Percentiles rank a stretch among this genome's conserved stretches.
Conservation (phyloP, 2,888 invertebrate species). For the Lymantria dispar region DNA sequence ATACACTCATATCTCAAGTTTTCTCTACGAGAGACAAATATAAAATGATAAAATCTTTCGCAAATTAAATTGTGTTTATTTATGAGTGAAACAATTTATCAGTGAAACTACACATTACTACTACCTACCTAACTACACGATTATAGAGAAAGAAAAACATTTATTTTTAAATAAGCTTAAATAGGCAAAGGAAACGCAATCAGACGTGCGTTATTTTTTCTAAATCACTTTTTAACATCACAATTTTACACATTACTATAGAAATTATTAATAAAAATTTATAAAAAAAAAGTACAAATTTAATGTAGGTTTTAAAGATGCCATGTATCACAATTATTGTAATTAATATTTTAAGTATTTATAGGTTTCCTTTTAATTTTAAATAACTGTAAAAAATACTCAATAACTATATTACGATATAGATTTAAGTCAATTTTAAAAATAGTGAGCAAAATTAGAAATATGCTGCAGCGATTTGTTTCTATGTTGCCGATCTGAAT, state of each 20-base stretch:
- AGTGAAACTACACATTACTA: too few relatives aligned
- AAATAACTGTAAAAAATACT: slow-evolving; percentile 28
- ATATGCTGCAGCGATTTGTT: too few relatives aligned
- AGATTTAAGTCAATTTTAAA: too few relatives aligned
- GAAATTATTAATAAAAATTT: slow-evolving; percentile 22
- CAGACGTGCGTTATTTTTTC: not conserved
- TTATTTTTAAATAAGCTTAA: not conserved
- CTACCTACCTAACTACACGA: too few relatives aligned
- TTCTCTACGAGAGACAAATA: too few relatives aligned
- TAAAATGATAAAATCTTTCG: too few relatives aligned
- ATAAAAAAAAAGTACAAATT: slow-evolving; percentile 58
- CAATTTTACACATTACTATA: slow-evolving; percentile 23
- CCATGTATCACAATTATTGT: slow-evolving; percentile 52
- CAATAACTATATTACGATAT: not conserved
- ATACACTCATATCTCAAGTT: too few relatives aligned
- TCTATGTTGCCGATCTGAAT: too few relatives aligned
- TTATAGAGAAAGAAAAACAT: not conserved
- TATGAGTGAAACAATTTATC: too few relatives aligned
- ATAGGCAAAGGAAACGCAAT: not conserved
- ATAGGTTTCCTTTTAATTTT: slow-evolving; percentile 20
- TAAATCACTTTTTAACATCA: slow-evolving; percentile 27
- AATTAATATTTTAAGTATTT: slow-evolving; percentile 20
- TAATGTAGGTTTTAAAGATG: slow-evolving; percentile 52
- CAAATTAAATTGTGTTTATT: too few relatives aligned
- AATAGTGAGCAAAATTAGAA: too few relatives aligned